phyloP scores from a whole-genome alignment of 2,797 vertebrate genomes.

The Falco novaeseelandiae region DNA sequence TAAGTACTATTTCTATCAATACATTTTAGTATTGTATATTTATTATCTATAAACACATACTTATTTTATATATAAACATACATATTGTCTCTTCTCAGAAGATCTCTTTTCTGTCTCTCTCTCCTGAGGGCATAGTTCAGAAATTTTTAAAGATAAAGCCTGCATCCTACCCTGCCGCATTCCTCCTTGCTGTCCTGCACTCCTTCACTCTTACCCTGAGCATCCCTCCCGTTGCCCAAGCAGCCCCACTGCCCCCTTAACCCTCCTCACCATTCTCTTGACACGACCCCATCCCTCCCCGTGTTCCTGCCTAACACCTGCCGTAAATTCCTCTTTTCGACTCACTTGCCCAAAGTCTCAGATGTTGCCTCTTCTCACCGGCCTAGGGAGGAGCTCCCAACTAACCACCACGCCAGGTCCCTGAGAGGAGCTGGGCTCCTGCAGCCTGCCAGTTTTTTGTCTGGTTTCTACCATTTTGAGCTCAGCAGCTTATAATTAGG shows the following conservation, averaged over 20 bases:
- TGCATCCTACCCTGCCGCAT: background rate
- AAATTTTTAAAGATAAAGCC: background rate
- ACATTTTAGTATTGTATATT: background rate
- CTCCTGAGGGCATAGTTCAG: background rate
- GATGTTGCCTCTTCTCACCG: background rate
- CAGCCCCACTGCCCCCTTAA: background rate
- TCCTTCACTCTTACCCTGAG: background rate
- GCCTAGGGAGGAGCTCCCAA: background rate
- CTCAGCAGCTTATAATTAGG: background rate
- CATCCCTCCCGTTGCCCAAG: background rate
- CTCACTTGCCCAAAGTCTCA: background rate
- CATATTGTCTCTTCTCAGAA: background rate
- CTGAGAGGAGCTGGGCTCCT: background rate
- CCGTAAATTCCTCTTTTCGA: background rate
- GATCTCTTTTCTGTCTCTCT: background rate
- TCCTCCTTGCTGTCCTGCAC: background rate
- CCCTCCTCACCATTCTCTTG: background rate
- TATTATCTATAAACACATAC: background rate
- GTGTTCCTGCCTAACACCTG: background rate
- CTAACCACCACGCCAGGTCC: accelerated
- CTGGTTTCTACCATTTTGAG: background rate
- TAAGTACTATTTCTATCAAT: background rate
- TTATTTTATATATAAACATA: background rate
- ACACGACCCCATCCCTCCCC: background rate
- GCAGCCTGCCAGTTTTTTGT: background rate